Percentiles rank a stretch among this genome's conserved stretches.
Conservation (phyloP, 2,113 vertebrate genomes). For the Scalopus aquaticus region DNA sequence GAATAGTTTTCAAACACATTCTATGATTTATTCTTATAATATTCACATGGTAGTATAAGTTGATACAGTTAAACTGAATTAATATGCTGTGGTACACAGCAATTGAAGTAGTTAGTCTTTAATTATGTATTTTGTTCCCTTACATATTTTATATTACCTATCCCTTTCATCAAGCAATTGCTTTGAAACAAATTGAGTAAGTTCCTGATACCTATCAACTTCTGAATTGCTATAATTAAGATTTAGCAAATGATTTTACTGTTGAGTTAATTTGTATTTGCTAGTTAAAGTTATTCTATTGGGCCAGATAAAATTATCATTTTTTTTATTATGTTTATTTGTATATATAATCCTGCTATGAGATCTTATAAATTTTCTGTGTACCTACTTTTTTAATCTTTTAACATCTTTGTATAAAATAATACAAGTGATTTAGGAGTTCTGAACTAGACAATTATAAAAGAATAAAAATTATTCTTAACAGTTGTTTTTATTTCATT, state of each 20-base stretch:
- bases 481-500: neutral
- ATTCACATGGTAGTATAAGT: neutral
- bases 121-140: neutral
- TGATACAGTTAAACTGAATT: neutral
- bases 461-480: neutral
- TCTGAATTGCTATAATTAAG: neutral
- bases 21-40: neutral
- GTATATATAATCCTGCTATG: neutral
- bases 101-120: neutral
- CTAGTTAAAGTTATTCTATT: neutral
- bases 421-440: neutral
- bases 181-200: slow-evolving; percentile 6
- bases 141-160: neutral
- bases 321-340: slow-evolving; percentile 18
- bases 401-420: neutral
- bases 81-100: neutral
- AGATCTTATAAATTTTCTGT: neutral
- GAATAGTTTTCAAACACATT: neutral
- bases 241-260: neutral
- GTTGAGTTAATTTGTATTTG: slow-evolving; percentile 10
- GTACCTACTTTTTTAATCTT: neutral
- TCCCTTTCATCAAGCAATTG: neutral
- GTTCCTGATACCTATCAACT: neutral
- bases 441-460: neutral
- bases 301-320: neutral